phyloP scores from a whole-genome alignment of 2,888 invertebrate genomes.

The Neoitamus cyanurus region DNA sequence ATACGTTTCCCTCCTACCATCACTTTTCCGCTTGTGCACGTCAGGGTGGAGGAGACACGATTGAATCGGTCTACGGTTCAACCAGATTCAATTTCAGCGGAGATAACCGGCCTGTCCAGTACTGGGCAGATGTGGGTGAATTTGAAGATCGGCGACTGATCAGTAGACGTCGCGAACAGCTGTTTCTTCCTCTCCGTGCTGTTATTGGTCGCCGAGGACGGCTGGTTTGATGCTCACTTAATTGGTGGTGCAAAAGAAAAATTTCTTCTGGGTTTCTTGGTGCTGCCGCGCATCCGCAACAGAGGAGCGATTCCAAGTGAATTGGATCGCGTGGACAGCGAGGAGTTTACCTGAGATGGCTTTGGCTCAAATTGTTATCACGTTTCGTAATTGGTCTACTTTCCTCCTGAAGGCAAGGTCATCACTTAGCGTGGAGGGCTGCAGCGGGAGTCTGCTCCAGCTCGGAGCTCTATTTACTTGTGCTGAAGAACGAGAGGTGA shows the following conservation, averaged over 20 bases:
- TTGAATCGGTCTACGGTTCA: not conserved
- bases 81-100: not conserved
- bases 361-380: not conserved
- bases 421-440: not conserved
- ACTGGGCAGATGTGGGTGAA: constrained; percentile 32
- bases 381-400: not conserved
- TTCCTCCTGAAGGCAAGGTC: not conserved
- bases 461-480: not conserved
- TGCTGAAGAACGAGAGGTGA: not conserved
- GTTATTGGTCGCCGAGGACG: constrained; percentile 12
- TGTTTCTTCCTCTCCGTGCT: not conserved
- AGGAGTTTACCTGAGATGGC: not conserved
- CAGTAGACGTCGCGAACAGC: constrained; percentile 25
- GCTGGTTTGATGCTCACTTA: constrained; percentile 14
- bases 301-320: not conserved
- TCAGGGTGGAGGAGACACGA: not conserved
- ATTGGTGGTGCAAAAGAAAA: not conserved
- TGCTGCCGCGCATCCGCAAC: not conserved
- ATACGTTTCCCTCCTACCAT: not conserved
- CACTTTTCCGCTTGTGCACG: not conserved
- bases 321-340: not conserved
- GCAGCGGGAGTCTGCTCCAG: not conserved
- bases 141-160: not conserved
- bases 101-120: not conserved
- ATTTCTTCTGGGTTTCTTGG: not conserved